phyloP scores from a whole-genome alignment of 2,888 invertebrate species.

The Melikaiella ostensackeni region DNA sequence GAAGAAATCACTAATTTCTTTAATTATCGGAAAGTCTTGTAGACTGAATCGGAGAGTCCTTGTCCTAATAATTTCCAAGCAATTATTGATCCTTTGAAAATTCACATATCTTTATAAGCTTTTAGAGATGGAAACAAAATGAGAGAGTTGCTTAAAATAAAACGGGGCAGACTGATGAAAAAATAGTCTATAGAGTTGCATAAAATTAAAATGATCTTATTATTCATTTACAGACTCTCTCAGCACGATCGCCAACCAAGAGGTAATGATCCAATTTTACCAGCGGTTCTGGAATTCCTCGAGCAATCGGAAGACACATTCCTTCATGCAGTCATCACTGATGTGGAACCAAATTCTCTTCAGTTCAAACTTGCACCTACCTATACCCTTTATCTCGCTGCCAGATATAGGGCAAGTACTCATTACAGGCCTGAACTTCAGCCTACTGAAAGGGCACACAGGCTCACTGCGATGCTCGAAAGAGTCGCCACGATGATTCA shows the following conservation, averaged over 20 bases:
- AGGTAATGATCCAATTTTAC: conserved; percentile 93
- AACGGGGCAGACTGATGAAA: not conserved
- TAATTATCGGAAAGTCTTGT: not conserved
- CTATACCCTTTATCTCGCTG: conserved; percentile 96
- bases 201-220: not conserved
- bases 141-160: not conserved
- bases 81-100: not conserved
- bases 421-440: conserved; percentile 95
- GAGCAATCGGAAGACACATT: conserved; percentile 97
- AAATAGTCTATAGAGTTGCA: not conserved
- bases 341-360: conserved; percentile 91
- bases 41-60: not conserved
- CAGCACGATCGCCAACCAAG: conserved; percentile 80
- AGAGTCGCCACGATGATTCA: conserved; percentile 94
- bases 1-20: not conserved
- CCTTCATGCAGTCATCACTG: conserved; percentile 90
- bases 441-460: conserved; percentile 94
- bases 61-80: not conserved
- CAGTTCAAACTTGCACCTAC: conserved; percentile 98
- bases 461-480: conserved; percentile 92
- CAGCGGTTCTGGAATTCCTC: conserved; percentile 95
- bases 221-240: conserved; percentile 68
- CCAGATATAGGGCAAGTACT: conserved; percentile 94
- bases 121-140: not conserved
- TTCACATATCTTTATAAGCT: not conserved